Evolutionary conservation across 1,140 invertebrate species (phyloP).

Genomic region (Frieseomelitta varia): DNA sequence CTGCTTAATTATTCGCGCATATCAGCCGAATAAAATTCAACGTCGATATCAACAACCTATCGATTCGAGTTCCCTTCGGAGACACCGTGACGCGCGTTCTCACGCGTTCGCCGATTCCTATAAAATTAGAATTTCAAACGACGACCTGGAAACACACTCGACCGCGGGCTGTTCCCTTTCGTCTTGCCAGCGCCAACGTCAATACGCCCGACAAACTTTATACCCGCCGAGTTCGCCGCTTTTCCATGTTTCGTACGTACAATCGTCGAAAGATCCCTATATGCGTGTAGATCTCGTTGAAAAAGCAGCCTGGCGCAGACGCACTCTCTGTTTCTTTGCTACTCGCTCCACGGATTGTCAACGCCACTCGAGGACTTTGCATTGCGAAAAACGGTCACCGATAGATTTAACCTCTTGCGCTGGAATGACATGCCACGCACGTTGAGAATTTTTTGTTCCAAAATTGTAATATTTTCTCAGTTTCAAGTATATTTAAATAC

Average conservation of each 20-base stretch:
- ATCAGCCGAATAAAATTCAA: conserved; percentile 3
- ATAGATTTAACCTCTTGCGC: no score
- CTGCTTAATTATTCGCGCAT: no score
- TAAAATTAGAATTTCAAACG: conserved; percentile 54
- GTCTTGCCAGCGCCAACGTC: background rate
- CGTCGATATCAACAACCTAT: background rate
- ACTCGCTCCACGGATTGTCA: no score
- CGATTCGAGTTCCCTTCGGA: background rate
- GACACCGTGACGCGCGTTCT: background rate
- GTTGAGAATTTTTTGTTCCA: no score
- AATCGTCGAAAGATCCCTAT: background rate
- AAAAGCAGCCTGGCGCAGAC: background rate
- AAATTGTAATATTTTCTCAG: no score
- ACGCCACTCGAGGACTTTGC: no score
- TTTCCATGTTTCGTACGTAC: background rate
- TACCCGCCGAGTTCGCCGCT: background rate
- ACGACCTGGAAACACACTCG: conserved; percentile 18
- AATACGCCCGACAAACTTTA: background rate
- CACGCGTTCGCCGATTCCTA: conserved; percentile 18
- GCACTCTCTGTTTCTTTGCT: no score
- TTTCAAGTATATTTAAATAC: no score
- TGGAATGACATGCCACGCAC: no score
- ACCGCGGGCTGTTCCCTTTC: background rate
- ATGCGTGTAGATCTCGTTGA: background rate
- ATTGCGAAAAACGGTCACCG: no score